Conservation (phyloP, 2,113 vertebrate species). For the Sardina pilchardus region DNA sequence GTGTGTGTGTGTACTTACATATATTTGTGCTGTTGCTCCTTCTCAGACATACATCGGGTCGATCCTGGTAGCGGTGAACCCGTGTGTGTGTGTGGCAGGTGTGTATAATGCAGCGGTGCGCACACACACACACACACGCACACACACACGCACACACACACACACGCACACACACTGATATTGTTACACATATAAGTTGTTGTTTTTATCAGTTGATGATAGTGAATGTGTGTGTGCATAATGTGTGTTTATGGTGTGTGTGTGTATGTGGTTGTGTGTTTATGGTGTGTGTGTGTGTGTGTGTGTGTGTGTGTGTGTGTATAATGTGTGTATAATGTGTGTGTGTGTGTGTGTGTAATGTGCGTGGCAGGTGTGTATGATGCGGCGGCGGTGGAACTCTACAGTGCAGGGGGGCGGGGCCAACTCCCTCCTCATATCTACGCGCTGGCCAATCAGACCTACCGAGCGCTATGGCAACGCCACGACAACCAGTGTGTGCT, state of each 20-base stretch:
- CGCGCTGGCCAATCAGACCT: constrained; percentile 93
- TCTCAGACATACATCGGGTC: not conserved
- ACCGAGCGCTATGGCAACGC: constrained; percentile 93
- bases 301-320: too few species aligned
- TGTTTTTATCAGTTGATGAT: too few species aligned
- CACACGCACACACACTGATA: too few species aligned
- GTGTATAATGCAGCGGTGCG: constrained; percentile 78
- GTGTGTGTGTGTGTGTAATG: constrained; percentile 84
- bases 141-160: too few species aligned
- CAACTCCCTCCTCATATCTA: constrained; percentile 92
- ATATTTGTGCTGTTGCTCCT: not conserved
- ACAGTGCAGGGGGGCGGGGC: constrained; percentile 85
- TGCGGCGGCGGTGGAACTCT: constrained; percentile 70
- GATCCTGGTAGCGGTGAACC: constrained; percentile 80
- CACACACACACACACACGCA: too few species aligned
- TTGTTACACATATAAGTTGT: too few species aligned
- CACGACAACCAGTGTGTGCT: constrained; percentile 95
- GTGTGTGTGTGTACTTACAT: too few species aligned
- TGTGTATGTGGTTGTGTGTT: too few species aligned
- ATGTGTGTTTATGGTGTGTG: too few species aligned
- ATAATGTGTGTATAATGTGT: too few species aligned
- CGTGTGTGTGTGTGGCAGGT: constrained; percentile 84
- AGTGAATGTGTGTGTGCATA: too few species aligned
- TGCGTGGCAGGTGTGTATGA: constrained; percentile 87
- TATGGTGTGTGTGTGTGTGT: constrained; percentile 91